Evolutionary conservation across 1,140 invertebrate genomes (phyloP).

Genomic region (Yoshiicerus persimilis): DNA sequence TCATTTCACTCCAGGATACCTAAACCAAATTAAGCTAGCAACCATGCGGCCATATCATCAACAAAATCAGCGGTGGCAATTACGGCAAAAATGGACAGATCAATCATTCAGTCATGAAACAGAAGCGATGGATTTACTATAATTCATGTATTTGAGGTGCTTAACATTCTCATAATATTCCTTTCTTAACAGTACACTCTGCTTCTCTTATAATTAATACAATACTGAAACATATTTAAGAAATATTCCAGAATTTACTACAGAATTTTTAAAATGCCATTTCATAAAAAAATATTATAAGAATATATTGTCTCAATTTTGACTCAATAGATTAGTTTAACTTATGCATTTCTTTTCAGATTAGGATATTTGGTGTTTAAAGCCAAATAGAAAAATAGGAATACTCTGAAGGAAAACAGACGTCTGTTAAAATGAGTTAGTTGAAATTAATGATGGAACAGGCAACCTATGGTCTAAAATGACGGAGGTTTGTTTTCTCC

Average conservation of each 20-base stretch:
- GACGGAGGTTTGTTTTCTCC: conserved; percentile 37
- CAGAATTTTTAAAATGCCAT: too few relatives aligned
- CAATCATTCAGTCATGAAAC: background rate
- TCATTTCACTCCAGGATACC: background rate
- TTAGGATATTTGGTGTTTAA: too few relatives aligned
- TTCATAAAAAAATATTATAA: too few relatives aligned
- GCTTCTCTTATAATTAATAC: too few relatives aligned
- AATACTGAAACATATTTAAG: too few relatives aligned
- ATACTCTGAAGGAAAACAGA: background rate
- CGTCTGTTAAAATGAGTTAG: background rate
- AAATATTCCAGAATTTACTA: too few relatives aligned
- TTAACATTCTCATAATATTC: too few relatives aligned
- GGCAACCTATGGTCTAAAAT: background rate
- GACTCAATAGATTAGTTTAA: too few relatives aligned
- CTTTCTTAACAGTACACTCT: too few relatives aligned
- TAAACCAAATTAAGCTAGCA: background rate
- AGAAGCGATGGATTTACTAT: background rate
- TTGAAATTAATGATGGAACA: conserved; percentile 10
- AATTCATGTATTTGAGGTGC: too few relatives aligned
- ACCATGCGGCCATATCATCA: background rate
- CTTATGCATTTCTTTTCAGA: too few relatives aligned
- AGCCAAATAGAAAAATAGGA: background rate
- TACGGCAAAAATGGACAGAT: background rate
- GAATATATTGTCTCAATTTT: too few relatives aligned
- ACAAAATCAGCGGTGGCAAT: background rate